phyloP scores from a whole-genome alignment of 2,888 invertebrate species.

The Mesochorus sp. region DNA sequence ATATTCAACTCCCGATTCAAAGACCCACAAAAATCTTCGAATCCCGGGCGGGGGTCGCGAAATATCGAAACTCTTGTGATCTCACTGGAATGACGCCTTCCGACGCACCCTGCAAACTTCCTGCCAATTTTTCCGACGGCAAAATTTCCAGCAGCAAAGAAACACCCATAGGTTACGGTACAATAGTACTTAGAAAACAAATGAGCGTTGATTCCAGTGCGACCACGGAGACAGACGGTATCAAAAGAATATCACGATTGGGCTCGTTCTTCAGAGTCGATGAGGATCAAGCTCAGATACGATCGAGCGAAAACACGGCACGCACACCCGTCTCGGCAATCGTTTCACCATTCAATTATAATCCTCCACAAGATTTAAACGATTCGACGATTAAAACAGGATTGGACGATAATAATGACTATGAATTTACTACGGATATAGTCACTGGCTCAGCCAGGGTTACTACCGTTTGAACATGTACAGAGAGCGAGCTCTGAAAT shows the following conservation, averaged over 20 bases:
- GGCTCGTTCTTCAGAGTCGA: conserved; percentile 83
- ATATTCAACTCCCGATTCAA: not conserved
- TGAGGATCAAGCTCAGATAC: conserved; percentile 57
- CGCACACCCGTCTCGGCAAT: conserved; percentile 79
- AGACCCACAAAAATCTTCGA: conserved; percentile 46
- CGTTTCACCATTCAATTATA: conserved; percentile 83
- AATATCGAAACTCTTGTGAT: conserved; percentile 77
- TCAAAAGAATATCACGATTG: conserved; percentile 82
- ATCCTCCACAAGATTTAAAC: conserved; percentile 74
- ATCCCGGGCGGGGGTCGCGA: conserved; percentile 58
- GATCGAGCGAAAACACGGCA: conserved; percentile 47
- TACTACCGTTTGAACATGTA: conserved; percentile 75
- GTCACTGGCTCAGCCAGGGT: conserved; percentile 76
- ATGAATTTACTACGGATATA: conserved; percentile 75
- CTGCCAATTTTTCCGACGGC: conserved; percentile 69
- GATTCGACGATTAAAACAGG: conserved; percentile 62
- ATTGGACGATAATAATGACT: conserved; percentile 62
- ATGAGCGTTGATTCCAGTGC: conserved; percentile 60
- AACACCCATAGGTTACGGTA: conserved; percentile 55
- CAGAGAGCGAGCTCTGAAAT: not conserved
- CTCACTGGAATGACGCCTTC: conserved; percentile 71
- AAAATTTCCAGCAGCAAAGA: conserved; percentile 54
- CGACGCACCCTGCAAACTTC: conserved; percentile 74
- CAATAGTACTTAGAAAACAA: conserved; percentile 70
- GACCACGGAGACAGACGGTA: conserved; percentile 73